Base-by-base conservation (phyloP, 2,888 invertebrate genomes). In the Choristoneura rosaceana region DNA sequence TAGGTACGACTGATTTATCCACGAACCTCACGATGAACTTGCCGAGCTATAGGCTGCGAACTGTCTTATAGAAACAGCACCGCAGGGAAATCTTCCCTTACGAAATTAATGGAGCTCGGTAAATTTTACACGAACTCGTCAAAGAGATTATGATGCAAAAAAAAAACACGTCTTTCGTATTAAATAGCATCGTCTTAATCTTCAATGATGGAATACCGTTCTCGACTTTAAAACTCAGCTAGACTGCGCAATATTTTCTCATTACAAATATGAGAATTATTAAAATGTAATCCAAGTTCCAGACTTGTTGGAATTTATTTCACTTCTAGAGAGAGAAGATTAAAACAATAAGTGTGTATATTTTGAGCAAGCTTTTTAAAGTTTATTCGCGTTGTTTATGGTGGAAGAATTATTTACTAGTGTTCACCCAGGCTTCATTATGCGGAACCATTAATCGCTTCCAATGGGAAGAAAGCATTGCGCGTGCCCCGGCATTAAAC, bases 401-500 rank as follows among this genome's bases (percentile, higher is more conserved):
- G 60, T 50, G 33, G 45, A 66, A 38, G 55, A 63, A 71, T 71
- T 61, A 62, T 67, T 62, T 45, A 62, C 25, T 43, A 41, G 41
- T 34, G 45, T 17, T 52, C 52, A 58, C 38, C 58, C 55, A 60
- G 43, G 75, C 76, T 77, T 76, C 76, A 77, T 76, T 78, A 78
- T 80, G 81, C 80, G 79, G 79, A 81, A 80, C 77, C 77, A 77
- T 80, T 80, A 87, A 84, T 82, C 80, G 79, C 80, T 80, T 81
- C 80, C 79, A 85, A 86, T 84, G 81, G 82, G 81, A 82, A 83
- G 84, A 86, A 86, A 88, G 83, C 84, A 80, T 82, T 82, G 87
- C 86, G 86, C 93, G 92, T 93, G 93, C 89, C 85, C 81, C 79
- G 84, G 91, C 90, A 93, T 92, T 88, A 91, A 93, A 87, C 86